phyloP scores from a whole-genome alignment of 2,797 vertebrate species.

The Threskiornis aethiopicus region DNA sequence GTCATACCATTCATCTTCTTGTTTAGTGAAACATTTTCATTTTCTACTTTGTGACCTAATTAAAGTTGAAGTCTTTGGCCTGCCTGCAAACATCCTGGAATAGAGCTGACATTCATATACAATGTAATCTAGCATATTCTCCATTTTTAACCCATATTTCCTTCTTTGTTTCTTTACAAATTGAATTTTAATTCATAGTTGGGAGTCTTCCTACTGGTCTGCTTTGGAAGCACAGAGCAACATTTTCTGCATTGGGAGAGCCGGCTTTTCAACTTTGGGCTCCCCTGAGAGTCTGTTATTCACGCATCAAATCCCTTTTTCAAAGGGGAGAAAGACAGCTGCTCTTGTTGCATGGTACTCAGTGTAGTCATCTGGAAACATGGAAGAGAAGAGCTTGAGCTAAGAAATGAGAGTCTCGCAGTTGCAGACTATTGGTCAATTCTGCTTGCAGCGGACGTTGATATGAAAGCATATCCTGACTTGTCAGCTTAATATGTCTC shows the following conservation, averaged over 20 bases:
- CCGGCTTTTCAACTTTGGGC: not conserved
- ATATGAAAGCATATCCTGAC: not conserved
- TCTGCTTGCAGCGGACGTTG: not conserved
- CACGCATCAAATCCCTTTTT: not conserved
- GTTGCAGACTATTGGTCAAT: not conserved
- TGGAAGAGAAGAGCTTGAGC: not conserved
- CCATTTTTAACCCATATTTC: not conserved
- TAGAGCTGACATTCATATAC: not conserved
- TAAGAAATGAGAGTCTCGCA: not conserved
- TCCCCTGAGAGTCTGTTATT: not conserved
- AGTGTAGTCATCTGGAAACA: not conserved
- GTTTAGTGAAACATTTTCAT: not conserved
- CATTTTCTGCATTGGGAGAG: not conserved
- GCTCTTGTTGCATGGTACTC: not conserved
- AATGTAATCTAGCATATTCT: not conserved
- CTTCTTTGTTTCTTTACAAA: not conserved
- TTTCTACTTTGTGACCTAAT: not conserved
- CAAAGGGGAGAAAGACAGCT: not conserved
- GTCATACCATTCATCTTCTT: not conserved
- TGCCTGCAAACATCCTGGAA: not conserved
- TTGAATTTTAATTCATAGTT: not conserved
- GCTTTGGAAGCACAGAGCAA: not conserved
- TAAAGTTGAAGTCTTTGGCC: not conserved
- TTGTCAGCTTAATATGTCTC: not conserved
- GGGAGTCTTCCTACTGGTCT: not conserved